These are phyloP conservation scores for Drosophila parthenogenetica DNA, from an alignment of 2,888 invertebrate species.

Conservation along the genomic window DNA sequence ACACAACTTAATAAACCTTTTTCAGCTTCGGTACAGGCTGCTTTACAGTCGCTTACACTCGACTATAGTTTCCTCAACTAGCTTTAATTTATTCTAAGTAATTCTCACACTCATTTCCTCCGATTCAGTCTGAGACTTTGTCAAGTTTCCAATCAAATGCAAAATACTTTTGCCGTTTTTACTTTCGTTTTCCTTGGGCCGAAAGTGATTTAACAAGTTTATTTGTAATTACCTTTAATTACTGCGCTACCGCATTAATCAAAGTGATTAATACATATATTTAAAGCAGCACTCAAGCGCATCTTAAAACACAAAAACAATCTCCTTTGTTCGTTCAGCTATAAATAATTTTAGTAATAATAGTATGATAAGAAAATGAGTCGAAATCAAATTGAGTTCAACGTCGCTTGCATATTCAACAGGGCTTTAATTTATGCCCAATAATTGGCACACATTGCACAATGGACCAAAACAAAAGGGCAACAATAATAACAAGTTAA, in stretches of 20 bases:
- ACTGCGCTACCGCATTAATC: not conserved
- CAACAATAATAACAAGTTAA: slow-evolving; percentile 24
- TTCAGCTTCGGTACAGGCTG: not conserved
- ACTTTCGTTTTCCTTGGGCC: slow-evolving; percentile 14
- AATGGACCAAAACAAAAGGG: slow-evolving; percentile 52
- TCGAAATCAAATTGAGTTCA: not conserved
- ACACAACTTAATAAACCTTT: no score
- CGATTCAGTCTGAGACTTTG: not conserved
- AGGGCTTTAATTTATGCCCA: slow-evolving; percentile 68
- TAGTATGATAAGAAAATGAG: not conserved
- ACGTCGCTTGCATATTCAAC: slow-evolving; percentile 64
- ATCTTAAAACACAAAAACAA: slow-evolving; percentile 31
- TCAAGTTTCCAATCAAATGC: not conserved
- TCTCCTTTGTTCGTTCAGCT: slow-evolving; percentile 27
- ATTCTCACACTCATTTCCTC: not conserved
- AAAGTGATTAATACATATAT: not conserved
- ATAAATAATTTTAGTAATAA: slow-evolving; percentile 39
- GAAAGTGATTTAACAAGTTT: slow-evolving; percentile 8
- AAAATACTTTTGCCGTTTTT: not conserved
- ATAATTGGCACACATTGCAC: slow-evolving; percentile 75
- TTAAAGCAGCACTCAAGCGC: slow-evolving; percentile 36
- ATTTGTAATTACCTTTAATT: not conserved
- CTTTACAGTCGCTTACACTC: not conserved
- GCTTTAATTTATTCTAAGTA: slow-evolving; percentile 11
- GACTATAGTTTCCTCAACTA: not conserved